Base-by-base conservation (phyloP, 2,797 vertebrate genomes). In the Coendou prehensilis region DNA sequence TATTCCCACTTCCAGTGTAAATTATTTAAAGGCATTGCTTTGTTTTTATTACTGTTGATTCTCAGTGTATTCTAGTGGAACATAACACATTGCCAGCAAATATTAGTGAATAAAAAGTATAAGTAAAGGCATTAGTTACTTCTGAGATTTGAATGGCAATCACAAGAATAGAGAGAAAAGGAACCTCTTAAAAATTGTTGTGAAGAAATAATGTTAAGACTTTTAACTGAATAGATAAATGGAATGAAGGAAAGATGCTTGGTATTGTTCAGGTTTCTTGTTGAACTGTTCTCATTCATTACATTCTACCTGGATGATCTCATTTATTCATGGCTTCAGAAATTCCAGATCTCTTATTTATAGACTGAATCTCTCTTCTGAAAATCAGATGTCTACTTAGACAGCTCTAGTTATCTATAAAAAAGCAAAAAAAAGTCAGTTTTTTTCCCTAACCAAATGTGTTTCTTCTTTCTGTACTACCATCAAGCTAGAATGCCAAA, bases 41-140 rank as follows among this genome's bases (percentile, higher is more conserved):
- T 89, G 33, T 73, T 89, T 67, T 54, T 82, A 63, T 81, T 56
- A 56, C 56, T 89, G 18, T 89, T 82, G 75, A 71, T n/a, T 93
- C 67, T 92, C 45, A 6, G 28, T 67, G 37, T 41, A 41, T 41
- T 41, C 13, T 71, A 57, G 54, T 76, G 56, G 73, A 67, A 57
- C 30, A 20, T 57, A 61, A 52, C 37, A 59, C 33, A 13, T 88
- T 52, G 15, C 79, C 47, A 89, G 0, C 85, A 86, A 78, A 76
- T 63, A 75, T n/a, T 81, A 45, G 11, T 76, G 20, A 88, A 30
- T 59, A 56, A 54, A 75, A 89, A 81, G 2, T 57, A 83, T 79
- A 73, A 63, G 50, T 78, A 33, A 47, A 33, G 8, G 23, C 33
- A 17, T 85, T 37, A 26, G 37, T 71, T 23, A 41, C 63, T 73